Evolutionary conservation across 2,888 invertebrate genomes (phyloP).

Genomic region (Thelaira solivaga): DNA sequence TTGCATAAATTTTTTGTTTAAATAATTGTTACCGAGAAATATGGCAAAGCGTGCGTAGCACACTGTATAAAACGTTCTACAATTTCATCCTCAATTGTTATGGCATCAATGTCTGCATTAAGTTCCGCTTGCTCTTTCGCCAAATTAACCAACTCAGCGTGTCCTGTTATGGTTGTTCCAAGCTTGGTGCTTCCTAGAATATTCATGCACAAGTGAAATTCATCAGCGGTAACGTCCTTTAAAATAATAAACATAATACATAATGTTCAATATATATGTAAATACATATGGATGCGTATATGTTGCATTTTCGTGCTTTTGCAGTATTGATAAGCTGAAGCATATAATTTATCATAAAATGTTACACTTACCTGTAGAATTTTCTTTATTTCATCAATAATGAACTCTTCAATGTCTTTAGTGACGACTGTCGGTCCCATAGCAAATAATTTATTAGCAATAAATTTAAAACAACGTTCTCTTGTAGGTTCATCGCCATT

Average conservation of each 20-base stretch:
- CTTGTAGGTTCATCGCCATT: slow-evolving; percentile 86
- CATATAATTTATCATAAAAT: background rate
- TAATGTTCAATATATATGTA: too few species aligned
- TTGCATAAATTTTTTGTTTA: background rate
- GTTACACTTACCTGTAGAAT: slow-evolving; percentile 82
- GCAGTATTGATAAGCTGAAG: background rate
- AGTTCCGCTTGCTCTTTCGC: slow-evolving; percentile 92
- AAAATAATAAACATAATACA: too few species aligned
- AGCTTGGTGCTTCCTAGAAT: slow-evolving; percentile 88
- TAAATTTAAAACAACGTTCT: slow-evolving; percentile 91
- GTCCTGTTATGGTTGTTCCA: slow-evolving; percentile 88
- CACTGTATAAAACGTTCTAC: slow-evolving; percentile 89
- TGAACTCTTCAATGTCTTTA: slow-evolving; percentile 89
- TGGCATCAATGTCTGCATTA: slow-evolving; percentile 80
- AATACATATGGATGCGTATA: too few species aligned
- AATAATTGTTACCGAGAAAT: slow-evolving; percentile 91
- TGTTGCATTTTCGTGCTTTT: background rate
- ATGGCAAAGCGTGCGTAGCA: slow-evolving; percentile 88
- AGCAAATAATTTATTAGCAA: slow-evolving; percentile 88
- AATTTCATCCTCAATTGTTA: slow-evolving; percentile 82
- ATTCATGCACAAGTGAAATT: slow-evolving; percentile 93
- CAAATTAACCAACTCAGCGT: slow-evolving; percentile 91
- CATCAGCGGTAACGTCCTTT: slow-evolving; percentile 93
- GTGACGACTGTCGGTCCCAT: slow-evolving; percentile 87
- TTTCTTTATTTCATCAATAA: slow-evolving; percentile 91